Base-by-base conservation (phyloP, 2,888 invertebrate species). In the Gonocerus acuteangulatus region DNA sequence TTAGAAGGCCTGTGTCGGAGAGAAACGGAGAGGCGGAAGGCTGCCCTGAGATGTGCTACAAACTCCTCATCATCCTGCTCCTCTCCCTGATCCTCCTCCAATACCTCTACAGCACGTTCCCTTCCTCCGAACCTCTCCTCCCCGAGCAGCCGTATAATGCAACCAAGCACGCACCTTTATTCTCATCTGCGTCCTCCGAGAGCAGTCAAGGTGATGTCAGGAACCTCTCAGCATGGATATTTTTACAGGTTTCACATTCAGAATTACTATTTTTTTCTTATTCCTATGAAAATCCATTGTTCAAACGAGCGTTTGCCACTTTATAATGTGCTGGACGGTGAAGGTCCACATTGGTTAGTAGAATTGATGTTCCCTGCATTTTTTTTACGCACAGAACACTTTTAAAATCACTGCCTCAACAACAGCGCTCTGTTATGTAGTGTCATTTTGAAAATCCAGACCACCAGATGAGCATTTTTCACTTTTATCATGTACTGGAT, bases 221-320 rank as follows among this genome's bases (percentile, higher is more conserved):
- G 27, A 66, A 66, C 36, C 61, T 65, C 23, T 60, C 66, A 9
- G 58, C 63, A 48, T 66, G 66, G 66, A 62, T 66, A 9, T 64
- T 62, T 39, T 57, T 58, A 27, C 64, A 66, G 66, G 66, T 66
- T 32, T n/a, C 23, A 34, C 15, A 15, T n/a, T n/a, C n/a, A n/a
- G n/a, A n/a, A n/a, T n/a, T n/a, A 15, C 21, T 13, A 18, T 1
- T 2, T 57, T 36, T 48, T 15, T 1, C 21, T 48, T 19, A 6
- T 48, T 6, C 11, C 11, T 9, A 34, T 9, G 11, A 9, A 34
- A 9, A 9, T 34, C 11, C 11, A 34, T 34, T n/a, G n/a, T n/a
- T n/a, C n/a, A n/a, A n/a, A n/a, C n/a, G n/a, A n/a, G n/a, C n/a
- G n/a, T n/a, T n/a, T n/a, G n/a, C n/a, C n/a, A n/a, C n/a, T n/a